phyloP scores from a whole-genome alignment of 2,113 vertebrate species.

The Lynx canadensis region DNA sequence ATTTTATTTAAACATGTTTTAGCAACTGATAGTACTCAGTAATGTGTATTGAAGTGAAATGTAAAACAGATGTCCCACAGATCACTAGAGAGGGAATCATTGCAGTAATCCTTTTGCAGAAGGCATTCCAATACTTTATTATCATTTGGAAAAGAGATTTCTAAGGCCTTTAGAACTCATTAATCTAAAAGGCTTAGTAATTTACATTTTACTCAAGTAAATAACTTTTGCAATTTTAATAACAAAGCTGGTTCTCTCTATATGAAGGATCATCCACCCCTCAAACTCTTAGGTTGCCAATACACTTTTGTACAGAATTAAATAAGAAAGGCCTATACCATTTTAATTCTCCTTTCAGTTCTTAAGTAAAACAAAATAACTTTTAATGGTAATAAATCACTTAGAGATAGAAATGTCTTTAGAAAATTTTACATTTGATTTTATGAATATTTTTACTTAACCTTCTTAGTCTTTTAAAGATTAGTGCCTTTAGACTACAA shows the following conservation, averaged over 20 bases:
- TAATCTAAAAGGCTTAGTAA: background rate
- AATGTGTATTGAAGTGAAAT: background rate
- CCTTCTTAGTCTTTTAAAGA: background rate
- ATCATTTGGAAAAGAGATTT: background rate
- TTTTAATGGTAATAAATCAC: background rate
- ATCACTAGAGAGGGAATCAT: background rate
- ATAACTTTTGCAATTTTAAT: constrained; percentile 9
- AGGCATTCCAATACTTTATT: background rate
- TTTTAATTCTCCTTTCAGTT: background rate
- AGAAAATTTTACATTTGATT: background rate
- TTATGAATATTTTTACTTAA: constrained; percentile 27
- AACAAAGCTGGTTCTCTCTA: background rate
- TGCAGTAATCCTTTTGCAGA: background rate
- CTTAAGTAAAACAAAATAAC: background rate
- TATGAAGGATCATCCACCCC: background rate
- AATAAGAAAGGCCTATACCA: background rate
- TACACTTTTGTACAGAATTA: background rate
- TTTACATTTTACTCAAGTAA: background rate
- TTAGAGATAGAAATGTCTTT: constrained; percentile 2
- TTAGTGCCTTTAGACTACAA: background rate
- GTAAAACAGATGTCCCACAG: background rate
- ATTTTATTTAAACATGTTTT: background rate
- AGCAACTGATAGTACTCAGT: background rate
- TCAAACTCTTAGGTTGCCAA: background rate
- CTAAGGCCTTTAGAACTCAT: background rate